Evolutionary conservation across 2,113 vertebrate genomes (phyloP).

Genomic region (Pedionomus torquatus): DNA sequence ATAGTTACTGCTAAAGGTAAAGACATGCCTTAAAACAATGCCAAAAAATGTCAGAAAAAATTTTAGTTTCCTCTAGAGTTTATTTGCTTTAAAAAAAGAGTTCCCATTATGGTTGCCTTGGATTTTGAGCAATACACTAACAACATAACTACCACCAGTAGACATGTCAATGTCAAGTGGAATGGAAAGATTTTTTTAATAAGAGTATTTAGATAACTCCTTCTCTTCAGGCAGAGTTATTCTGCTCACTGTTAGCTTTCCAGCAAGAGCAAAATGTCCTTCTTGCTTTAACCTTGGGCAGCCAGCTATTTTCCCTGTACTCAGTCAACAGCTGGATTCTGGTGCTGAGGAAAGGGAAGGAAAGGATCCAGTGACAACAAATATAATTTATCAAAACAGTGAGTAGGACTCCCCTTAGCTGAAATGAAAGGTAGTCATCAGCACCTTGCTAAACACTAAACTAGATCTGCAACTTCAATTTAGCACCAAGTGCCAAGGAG

Average conservation of each 20-base stretch:
- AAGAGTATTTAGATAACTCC: background rate
- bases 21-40: background rate
- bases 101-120: background rate
- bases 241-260: background rate
- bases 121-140: background rate
- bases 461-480: background rate
- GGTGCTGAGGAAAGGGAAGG: background rate
- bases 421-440: background rate
- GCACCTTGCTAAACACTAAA: background rate
- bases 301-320: background rate
- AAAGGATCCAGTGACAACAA: background rate
- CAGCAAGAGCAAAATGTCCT: background rate
- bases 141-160: background rate
- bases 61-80: background rate
- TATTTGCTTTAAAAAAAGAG: background rate
- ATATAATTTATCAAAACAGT: background rate
- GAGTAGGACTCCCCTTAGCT: background rate
- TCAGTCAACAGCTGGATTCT: background rate
- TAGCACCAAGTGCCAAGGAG: background rate
- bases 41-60: background rate
- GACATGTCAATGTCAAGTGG: background rate
- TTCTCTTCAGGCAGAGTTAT: background rate
- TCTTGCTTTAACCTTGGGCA: background rate
- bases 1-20: background rate
- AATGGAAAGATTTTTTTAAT: background rate